Evolutionary conservation across 2,888 invertebrate species (phyloP).

Genomic region (Andrena hattorfiana): DNA sequence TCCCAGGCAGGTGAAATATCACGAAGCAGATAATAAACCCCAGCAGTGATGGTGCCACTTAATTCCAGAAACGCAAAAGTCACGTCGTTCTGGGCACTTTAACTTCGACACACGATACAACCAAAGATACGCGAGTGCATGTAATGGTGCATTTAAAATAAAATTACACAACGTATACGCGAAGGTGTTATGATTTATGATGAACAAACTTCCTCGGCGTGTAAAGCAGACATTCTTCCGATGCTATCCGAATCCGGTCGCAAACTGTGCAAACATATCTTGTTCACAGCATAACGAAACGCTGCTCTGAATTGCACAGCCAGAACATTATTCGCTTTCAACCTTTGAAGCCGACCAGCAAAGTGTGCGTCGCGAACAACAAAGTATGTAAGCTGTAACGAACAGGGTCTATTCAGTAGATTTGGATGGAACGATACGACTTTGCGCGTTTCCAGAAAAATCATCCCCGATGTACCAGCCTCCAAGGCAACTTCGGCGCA

Average conservation of each 20-base stretch:
- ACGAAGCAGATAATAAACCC: constrained; percentile 7
- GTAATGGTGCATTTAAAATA: background rate
- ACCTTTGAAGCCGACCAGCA: background rate
- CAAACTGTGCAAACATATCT: constrained; percentile 30
- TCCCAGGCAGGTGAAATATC: constrained; percentile 1
- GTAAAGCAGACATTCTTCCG: constrained; percentile 35
- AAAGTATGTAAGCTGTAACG: constrained; percentile 4
- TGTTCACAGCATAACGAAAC: constrained; percentile 7
- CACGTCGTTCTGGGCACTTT: constrained; percentile 10
- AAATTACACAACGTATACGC: background rate
- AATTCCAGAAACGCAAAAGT: constrained; percentile 1
- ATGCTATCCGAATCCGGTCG: constrained; percentile 32
- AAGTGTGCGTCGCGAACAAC: background rate
- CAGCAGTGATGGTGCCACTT: background rate
- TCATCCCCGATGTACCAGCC: background rate
- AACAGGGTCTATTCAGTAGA: constrained; percentile 15
- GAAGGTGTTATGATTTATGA: constrained; percentile 21
- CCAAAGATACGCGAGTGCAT: background rate
- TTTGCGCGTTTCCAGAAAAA: constrained; percentile 19
- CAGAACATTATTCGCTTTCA: constrained; percentile 17
- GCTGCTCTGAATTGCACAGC: constrained; percentile 3
- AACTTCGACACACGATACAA: constrained; percentile 11
- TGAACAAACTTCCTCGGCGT: constrained; percentile 11
- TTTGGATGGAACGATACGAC: constrained; percentile 15
- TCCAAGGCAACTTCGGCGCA: background rate